phyloP scores from a whole-genome alignment of 2,113 vertebrate genomes.

The Sebastes schlegelii region DNA sequence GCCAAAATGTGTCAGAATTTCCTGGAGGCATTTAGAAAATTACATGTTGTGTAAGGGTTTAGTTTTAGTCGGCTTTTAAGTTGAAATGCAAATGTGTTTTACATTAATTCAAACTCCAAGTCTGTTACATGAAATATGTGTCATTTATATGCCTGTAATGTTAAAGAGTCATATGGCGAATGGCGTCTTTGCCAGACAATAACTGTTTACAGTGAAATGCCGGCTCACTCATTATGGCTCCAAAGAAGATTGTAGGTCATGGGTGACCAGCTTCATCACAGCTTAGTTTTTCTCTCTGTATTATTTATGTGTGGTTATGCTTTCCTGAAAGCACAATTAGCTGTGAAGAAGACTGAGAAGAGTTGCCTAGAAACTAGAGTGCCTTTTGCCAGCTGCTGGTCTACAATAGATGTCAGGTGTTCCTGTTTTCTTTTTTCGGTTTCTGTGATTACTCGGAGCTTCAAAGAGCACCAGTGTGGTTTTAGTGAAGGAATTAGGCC shows the following conservation, averaged over 20 bases:
- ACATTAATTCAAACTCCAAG: neutral
- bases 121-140: neutral
- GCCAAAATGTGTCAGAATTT: slow-evolving; percentile 31
- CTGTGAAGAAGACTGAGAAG: slow-evolving; percentile 47
- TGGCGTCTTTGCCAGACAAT: slow-evolving; percentile 34
- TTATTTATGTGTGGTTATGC: slow-evolving; percentile 66
- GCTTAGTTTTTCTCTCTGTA: slow-evolving; percentile 68
- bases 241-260: slow-evolving; percentile 54
- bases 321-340: slow-evolving; percentile 74
- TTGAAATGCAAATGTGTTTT: neutral
- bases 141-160: slow-evolving; percentile 26
- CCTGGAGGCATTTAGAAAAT: slow-evolving; percentile 23
- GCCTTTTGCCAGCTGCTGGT: slow-evolving; percentile 63
- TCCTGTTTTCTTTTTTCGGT: slow-evolving; percentile 47
- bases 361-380: slow-evolving; percentile 75
- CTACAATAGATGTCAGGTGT: slow-evolving; percentile 66
- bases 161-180: slow-evolving; percentile 31
- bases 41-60: slow-evolving; percentile 1
- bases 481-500: slow-evolving; percentile 54
- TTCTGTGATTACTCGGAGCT: slow-evolving; percentile 58
- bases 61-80: neutral
- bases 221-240: slow-evolving; percentile 41
- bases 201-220: slow-evolving; percentile 37
- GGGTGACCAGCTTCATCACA: slow-evolving; percentile 66
- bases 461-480: slow-evolving; percentile 52